Base-by-base conservation (phyloP, 92 coral and sea anemone genomes). In the Parazoanthus darwini region DNA sequence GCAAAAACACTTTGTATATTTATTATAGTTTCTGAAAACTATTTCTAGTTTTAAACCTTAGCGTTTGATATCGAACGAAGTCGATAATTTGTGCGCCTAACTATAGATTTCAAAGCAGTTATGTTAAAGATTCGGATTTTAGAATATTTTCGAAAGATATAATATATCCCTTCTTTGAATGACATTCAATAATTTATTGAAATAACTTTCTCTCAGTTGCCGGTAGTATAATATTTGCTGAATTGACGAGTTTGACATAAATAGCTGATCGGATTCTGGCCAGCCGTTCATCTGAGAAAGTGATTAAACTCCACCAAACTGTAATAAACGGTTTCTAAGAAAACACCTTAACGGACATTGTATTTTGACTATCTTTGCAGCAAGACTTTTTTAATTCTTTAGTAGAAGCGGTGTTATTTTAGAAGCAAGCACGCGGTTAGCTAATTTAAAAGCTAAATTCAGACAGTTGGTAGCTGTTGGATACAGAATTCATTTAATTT, bases 141-240 rank as follows among this genome's bases (percentile, higher is more conserved):
- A 54, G 51, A 5, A 36, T 78, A 6, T 46, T 46, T 78, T 29
- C 50, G 48, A 6, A 35, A 29, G 59, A 25, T 37, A 33, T 29
- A 13, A 43, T 54, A 39, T 80, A 56, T 79, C 22, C 85, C n/a
- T 22, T 58, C 73, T 29, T 56, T 80, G 85, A 56, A 58, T 56
- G 71, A 80, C 70, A 16, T 80, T 6, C 56, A 58, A 48, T 46
- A 46, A 80, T 80, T 58, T 56, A 16, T 33, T 39, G 48, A 80
- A 80, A 56, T 54, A 51, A 54, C 26, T 29, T 80, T 15, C 9
- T 16, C 33, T 51, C 37, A 20, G 25, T n/a, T 46, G 14, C 82
- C 63, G 86, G 36, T 42, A 9, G 39, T 67, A 46, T 50, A 48
- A 46, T 46, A 54, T 79, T 79, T 79, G 67, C 23, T 79, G 42